phyloP scores from a whole-genome alignment of 2,888 invertebrate species.

The Epistrophe grossulariae region DNA sequence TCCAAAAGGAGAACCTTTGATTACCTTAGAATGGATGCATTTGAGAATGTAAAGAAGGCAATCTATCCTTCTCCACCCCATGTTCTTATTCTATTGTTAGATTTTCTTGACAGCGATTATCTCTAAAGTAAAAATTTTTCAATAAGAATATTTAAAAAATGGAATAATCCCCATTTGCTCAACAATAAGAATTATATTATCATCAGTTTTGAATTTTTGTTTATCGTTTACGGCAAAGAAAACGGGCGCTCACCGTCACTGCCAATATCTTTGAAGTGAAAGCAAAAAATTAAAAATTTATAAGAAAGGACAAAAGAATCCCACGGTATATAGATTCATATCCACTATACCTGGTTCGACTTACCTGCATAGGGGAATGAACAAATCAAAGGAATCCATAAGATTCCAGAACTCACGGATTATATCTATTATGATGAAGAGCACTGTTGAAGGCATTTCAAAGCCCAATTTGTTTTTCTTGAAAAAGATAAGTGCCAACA shows the following conservation, averaged over 20 bases:
- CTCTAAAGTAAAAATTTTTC: conserved; percentile 64
- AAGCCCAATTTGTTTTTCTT: conserved; percentile 3
- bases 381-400: conserved; percentile 62
- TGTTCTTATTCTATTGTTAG: conserved; percentile 63
- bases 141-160: conserved; percentile 59
- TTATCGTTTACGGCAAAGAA: conserved; percentile 32
- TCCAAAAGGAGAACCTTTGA: conserved; percentile 53
- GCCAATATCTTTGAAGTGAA: conserved; percentile 59
- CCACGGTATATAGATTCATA: conserved; percentile 57
- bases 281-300: conserved; percentile 8
- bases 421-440: conserved; percentile 14
- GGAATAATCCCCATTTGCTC: conserved; percentile 63
- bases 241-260: conserved; percentile 12
- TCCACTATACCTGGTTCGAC: conserved; percentile 51
- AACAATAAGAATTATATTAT: conserved; percentile 69
- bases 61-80: conserved; percentile 17
- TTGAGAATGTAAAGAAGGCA: conserved; percentile 51
- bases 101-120: conserved; percentile 70
- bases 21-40: conserved; percentile 60
- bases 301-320: conserved; percentile 60
- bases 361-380: conserved; percentile 58
- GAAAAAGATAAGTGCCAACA: conserved; percentile 48
- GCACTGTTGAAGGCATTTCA: conserved; percentile 3
- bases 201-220: conserved; percentile 62
- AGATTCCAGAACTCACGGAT: conserved; percentile 31